Conservation (phyloP, 2,113 vertebrate species). For the Ochotona curzoniae region DNA sequence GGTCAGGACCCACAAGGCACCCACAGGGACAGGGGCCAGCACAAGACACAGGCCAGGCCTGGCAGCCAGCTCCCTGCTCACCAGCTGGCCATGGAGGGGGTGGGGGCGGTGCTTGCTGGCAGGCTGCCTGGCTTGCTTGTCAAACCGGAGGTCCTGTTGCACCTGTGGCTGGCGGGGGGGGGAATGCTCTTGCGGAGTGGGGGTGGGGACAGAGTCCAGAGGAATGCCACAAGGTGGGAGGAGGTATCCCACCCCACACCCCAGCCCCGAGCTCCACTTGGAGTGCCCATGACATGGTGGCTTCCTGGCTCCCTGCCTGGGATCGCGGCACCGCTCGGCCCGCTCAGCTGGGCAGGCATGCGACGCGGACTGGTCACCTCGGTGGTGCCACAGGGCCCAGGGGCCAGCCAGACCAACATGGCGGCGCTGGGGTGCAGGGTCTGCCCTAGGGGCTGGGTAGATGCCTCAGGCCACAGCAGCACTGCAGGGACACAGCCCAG, state of each 20-base stretch:
- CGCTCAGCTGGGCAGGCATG: neutral
- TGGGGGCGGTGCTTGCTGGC: too few relatives aligned
- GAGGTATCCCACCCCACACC: too few relatives aligned
- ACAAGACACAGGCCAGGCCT: neutral
- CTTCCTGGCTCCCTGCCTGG: neutral
- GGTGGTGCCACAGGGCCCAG: too few relatives aligned
- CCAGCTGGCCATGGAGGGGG: too few relatives aligned
- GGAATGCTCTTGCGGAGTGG: too few relatives aligned
- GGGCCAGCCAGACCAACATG: too few relatives aligned
- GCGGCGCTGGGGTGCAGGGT: too few relatives aligned
- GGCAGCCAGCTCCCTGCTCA: neutral
- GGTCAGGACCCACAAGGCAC: too few relatives aligned
- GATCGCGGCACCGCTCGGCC: neutral
- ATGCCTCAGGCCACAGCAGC: neutral
- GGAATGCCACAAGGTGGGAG: neutral
- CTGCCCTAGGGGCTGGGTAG: neutral
- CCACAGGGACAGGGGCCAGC: neutral
- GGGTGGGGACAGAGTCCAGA: neutral
- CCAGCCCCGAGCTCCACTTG: neutral
- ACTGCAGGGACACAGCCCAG: too few relatives aligned
- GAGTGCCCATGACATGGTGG: too few relatives aligned
- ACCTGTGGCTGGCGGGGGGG: neutral
- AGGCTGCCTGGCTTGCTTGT: neutral
- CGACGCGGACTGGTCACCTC: too few relatives aligned
- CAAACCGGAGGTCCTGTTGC: neutral